Conservation (phyloP, 2,113 vertebrate species). For the Melanostigma gelatinosum region DNA sequence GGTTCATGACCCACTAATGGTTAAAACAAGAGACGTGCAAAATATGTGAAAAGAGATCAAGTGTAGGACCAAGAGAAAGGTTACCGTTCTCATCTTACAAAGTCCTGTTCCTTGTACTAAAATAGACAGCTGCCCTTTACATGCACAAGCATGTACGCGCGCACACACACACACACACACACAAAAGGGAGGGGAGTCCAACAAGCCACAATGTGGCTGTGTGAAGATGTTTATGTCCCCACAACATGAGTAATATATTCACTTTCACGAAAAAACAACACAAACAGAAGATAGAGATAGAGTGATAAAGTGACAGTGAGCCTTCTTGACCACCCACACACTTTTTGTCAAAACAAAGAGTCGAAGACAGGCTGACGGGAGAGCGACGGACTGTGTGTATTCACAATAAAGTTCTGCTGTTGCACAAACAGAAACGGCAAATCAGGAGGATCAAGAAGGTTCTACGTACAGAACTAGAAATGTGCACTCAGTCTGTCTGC, state of each 20-base stretch:
- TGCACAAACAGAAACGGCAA: slow-evolving; percentile 26
- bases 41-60: slow-evolving; percentile 15
- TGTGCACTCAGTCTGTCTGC: neutral
- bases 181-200: neutral
- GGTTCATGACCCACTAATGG: neutral
- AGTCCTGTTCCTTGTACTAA: slow-evolving; percentile 45
- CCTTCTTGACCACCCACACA: slow-evolving; percentile 7
- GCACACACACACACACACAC: slow-evolving; percentile 24
- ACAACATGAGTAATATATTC: neutral
- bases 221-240: neutral
- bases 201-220: neutral
- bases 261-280: slow-evolving; percentile 15
- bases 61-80: slow-evolving; percentile 53
- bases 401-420: slow-evolving; percentile 35
- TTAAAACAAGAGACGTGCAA: neutral
- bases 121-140: slow-evolving; percentile 63
- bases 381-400: slow-evolving; percentile 24
- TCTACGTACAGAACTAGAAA: neutral
- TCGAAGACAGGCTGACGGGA: neutral
- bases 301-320: neutral
- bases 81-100: slow-evolving; percentile 73
- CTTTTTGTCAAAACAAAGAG: slow-evolving; percentile 31
- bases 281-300: neutral
- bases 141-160: slow-evolving; percentile 11
- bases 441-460: neutral